Evolutionary conservation across 2,888 invertebrate genomes (phyloP).

Genomic region (Phytoseiulus persimilis): DNA sequence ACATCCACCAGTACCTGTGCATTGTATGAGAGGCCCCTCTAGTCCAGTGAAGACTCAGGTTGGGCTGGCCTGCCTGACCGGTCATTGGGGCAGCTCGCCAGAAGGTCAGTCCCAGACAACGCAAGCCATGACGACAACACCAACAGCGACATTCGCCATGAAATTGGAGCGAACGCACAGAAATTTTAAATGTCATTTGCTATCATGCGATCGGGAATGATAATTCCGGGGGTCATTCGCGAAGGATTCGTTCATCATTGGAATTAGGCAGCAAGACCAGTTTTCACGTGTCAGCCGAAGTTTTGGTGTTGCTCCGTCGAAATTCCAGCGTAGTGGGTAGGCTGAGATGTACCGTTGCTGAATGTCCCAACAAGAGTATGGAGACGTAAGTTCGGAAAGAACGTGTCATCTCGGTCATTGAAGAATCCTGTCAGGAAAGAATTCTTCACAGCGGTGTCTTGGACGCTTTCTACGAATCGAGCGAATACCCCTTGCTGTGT

Average conservation of each 20-base stretch:
- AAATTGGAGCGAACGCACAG: background rate
- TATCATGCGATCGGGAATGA: background rate
- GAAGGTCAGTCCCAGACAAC: background rate
- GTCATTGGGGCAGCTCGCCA: background rate
- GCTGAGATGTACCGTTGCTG: background rate
- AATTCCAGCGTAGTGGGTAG: background rate
- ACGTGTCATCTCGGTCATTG: conserved; percentile 5
- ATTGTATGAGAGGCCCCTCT: background rate
- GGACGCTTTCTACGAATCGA: background rate
- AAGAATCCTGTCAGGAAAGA: background rate
- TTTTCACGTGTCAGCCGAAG: too few relatives aligned
- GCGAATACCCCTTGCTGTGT: background rate
- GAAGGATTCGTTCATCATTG: too few relatives aligned
- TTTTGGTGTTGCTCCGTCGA: background rate
- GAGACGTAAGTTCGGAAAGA: background rate
- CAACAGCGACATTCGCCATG: background rate
- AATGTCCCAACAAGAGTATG: background rate
- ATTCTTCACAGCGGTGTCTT: background rate
- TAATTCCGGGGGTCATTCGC: background rate
- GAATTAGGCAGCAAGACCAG: too few relatives aligned
- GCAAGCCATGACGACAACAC: background rate
- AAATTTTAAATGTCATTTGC: background rate
- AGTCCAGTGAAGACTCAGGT: background rate
- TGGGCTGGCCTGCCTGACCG: background rate
- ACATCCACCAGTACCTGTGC: conserved; percentile 29